Conservation (phyloP, 2,113 vertebrate genomes). For the Spea multiplicata region DNA sequence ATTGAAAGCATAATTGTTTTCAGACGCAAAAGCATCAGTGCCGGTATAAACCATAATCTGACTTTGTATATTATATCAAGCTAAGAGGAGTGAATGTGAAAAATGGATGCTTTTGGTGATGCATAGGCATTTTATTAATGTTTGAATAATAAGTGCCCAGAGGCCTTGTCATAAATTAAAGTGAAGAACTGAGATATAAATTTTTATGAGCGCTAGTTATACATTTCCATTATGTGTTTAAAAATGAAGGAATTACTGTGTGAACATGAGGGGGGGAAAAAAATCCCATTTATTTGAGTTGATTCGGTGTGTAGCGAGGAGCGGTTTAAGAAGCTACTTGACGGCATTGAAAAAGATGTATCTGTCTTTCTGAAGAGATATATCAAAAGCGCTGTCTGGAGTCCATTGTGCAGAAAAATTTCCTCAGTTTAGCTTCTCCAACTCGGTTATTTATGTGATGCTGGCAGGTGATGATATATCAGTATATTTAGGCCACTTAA, state of each 20-base stretch:
- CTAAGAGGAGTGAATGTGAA: constrained; percentile 72
- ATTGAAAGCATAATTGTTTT: constrained; percentile 88
- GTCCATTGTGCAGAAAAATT: constrained; percentile 61
- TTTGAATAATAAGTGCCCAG: constrained; percentile 97
- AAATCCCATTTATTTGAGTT: constrained; percentile 75
- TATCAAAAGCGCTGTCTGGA: constrained; percentile 71
- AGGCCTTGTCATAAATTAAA: constrained; percentile 94
- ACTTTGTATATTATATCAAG: constrained; percentile 83
- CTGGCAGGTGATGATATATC: constrained; percentile 62
- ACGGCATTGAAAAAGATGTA: constrained; percentile 71
- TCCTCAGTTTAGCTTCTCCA: constrained; percentile 59
- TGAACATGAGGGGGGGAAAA: constrained; percentile 55
- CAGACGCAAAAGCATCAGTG: constrained; percentile 73
- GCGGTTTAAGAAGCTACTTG: constrained; percentile 52
- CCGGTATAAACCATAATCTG: constrained; percentile 72
- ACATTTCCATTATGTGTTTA: constrained; percentile 94
- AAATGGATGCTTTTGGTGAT: constrained; percentile 81
- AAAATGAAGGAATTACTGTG: constrained; percentile 91
- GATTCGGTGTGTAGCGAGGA: constrained; percentile 63
- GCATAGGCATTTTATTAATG: constrained; percentile 96
- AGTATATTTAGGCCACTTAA: constrained; percentile 58
- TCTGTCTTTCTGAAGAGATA: constrained; percentile 74
- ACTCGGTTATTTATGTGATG: constrained; percentile 68
- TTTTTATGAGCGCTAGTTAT: constrained; percentile 95
- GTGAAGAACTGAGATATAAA: constrained; percentile 88